phyloP scores from a whole-genome alignment of 2,797 vertebrate genomes.

The Iguana delicatissima region DNA sequence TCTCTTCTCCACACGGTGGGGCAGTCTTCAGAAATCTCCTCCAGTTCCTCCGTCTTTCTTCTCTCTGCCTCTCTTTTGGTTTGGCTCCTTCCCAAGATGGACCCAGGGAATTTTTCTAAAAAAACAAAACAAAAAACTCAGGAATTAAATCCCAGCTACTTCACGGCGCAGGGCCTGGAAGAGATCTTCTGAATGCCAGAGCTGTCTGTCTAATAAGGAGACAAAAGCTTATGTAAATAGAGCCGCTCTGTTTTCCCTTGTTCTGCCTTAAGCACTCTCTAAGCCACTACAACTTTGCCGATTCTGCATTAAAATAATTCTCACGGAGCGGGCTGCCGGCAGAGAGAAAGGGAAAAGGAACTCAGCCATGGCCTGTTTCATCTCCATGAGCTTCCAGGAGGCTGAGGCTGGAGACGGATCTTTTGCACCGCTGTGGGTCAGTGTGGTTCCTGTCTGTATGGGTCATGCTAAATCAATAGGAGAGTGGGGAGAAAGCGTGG shows the following conservation, averaged over 20 bases:
- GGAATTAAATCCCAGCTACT: conserved; percentile 53
- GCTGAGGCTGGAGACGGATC: not conserved
- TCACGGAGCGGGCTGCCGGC: not conserved
- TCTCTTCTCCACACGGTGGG: not conserved
- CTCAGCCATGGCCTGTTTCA: not conserved
- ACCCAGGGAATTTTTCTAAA: conserved; percentile 1
- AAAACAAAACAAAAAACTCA: not conserved
- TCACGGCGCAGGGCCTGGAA: conserved; percentile 1
- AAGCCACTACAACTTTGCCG: not conserved
- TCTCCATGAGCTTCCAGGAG: not conserved
- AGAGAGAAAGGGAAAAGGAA: not conserved
- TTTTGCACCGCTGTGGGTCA: not conserved
- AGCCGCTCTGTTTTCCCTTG: not conserved
- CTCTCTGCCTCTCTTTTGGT: not conserved
- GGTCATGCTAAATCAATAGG: no score
- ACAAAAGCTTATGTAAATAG: conserved; percentile 28
- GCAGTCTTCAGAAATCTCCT: not conserved
- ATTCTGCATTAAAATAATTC: conserved; percentile 15
- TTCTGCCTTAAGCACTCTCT: not conserved
- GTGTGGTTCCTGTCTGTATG: no score
- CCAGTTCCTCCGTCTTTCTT: not conserved
- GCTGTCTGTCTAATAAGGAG: not conserved
- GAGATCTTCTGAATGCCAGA: not conserved
- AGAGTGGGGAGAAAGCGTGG: no score
- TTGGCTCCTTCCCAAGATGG: conserved; percentile 43